Conservation (phyloP, 2,797 vertebrate genomes). For the Danionella dracula region DNA sequence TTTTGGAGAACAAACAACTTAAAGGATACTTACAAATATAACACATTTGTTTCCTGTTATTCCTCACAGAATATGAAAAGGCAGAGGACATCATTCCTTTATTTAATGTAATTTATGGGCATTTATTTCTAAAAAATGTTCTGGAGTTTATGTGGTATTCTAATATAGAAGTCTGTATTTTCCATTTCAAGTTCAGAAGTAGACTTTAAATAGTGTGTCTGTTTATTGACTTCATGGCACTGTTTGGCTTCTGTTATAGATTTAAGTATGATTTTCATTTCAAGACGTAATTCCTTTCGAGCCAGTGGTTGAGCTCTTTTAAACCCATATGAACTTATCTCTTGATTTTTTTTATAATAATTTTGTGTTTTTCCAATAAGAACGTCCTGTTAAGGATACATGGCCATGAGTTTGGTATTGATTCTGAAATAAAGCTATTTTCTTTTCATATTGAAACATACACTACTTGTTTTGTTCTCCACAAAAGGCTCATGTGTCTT, state of each 20-base stretch:
- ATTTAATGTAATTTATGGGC: constrained; percentile 40
- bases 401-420: constrained; percentile 26
- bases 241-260: neutral
- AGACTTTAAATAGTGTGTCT: constrained; percentile 2
- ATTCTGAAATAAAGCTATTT: constrained; percentile 48
- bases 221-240: constrained; percentile 11
- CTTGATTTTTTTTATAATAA: constrained; percentile 5
- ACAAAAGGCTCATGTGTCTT: too few relatives aligned
- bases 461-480: neutral
- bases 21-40: too few relatives aligned
- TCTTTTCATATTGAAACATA: constrained; percentile 12
- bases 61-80: too few relatives aligned
- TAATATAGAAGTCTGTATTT: neutral
- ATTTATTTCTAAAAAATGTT: neutral
- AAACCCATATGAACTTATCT: constrained; percentile 47
- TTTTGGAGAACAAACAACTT: too few relatives aligned
- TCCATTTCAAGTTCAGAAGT: neutral
- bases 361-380: neutral
- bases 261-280: constrained; percentile 15
- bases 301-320: constrained; percentile 68
- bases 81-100: constrained; percentile 52
- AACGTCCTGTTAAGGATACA: neutral
- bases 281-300: constrained; percentile 1
- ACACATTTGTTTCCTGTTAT: too few relatives aligned
- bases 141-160: neutral